Evolutionary conservation across 2,888 invertebrate genomes (phyloP).

Genomic region (Brachyopa scutellaris): DNA sequence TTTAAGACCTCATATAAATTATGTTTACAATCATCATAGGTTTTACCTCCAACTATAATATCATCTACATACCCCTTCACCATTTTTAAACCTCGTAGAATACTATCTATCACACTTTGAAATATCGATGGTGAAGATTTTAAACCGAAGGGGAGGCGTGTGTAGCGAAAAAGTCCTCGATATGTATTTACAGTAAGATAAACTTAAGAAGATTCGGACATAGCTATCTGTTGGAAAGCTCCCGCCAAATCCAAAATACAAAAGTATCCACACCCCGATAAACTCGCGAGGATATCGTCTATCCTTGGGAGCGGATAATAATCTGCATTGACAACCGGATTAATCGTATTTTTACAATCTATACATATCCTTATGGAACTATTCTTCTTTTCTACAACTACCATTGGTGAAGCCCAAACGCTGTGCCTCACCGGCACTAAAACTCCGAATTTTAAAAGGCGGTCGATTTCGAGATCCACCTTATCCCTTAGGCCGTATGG

Average conservation of each 20-base stretch:
- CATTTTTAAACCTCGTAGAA: not conserved
- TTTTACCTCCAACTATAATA: slow-evolving; percentile 32
- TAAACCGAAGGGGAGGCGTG: not conserved
- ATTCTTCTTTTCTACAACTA: slow-evolving; percentile 74
- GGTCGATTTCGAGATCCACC: slow-evolving; percentile 11
- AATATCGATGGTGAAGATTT: slow-evolving; percentile 2
- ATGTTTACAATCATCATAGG: slow-evolving; percentile 19
- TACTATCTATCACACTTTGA: slow-evolving; percentile 17
- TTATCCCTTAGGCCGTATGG: slow-evolving; percentile 10
- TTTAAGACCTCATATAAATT: slow-evolving; percentile 27
- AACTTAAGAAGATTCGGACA: slow-evolving; percentile 62
- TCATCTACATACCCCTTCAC: slow-evolving; percentile 40
- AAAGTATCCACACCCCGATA: too few species aligned
- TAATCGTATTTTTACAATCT: slow-evolving; percentile 75
- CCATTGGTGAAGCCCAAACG: slow-evolving; percentile 75
- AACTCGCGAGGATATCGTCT: slow-evolving; percentile 18
- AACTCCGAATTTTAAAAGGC: slow-evolving; percentile 39
- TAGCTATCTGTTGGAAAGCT: slow-evolving; percentile 53
- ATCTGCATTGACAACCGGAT: slow-evolving; percentile 61
- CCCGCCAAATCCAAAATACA: too few species aligned
- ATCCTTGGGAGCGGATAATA: slow-evolving; percentile 73
- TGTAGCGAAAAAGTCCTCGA: slow-evolving; percentile 22
- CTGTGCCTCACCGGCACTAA: slow-evolving; percentile 63
- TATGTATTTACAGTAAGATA: slow-evolving; percentile 73
- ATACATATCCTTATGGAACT: slow-evolving; percentile 73